Conservation (phyloP, 1,140 invertebrate species). For the Holcopasites calliopsidis region DNA sequence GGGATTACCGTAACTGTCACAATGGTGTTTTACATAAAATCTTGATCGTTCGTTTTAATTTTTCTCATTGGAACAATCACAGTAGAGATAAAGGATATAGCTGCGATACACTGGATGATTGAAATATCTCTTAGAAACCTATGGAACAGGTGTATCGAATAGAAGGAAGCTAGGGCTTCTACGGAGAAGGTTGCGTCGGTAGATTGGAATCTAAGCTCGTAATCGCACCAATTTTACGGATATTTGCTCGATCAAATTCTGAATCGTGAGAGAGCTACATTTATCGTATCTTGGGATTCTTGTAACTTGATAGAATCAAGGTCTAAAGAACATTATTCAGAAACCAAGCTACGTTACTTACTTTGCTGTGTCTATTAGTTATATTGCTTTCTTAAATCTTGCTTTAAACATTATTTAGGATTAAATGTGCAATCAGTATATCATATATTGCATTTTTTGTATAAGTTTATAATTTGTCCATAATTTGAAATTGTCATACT, state of each 20-base stretch:
- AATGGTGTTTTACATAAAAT: neutral
- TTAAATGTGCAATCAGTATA: no score
- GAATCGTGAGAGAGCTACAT: constrained; percentile 46
- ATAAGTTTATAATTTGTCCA: no score
- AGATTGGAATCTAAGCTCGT: constrained; percentile 62
- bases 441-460: no score
- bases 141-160: constrained; percentile 10
- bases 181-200: constrained; percentile 14
- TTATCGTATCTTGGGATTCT: constrained; percentile 32
- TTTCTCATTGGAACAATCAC: neutral
- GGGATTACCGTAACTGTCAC: neutral
- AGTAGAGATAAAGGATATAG: neutral
- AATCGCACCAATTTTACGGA: constrained; percentile 63
- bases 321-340: neutral
- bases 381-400: neutral
- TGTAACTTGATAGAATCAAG: constrained; percentile 19
- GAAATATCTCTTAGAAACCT: constrained; percentile 34
- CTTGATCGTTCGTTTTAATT: neutral
- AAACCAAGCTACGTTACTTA: neutral
- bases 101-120: constrained; percentile 6
- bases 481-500: no score
- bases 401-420: neutral
- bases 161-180: constrained; percentile 2
- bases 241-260: constrained; percentile 55
- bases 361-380: no score